Evolutionary conservation across 2,113 vertebrate genomes (phyloP).

Genomic region (Calypte anna): DNA sequence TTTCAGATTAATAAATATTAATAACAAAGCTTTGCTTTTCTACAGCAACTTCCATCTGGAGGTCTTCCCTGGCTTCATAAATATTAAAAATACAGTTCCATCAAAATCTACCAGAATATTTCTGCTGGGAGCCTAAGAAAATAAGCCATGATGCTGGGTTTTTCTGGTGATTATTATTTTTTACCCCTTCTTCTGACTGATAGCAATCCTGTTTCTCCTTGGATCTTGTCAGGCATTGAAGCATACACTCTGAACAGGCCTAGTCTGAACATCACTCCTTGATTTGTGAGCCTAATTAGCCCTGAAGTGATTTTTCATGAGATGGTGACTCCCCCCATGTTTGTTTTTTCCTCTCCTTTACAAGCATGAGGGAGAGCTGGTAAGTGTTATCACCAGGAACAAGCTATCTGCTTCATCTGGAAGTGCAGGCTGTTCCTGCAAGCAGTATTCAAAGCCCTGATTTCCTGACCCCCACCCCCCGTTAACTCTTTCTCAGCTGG

Average conservation of each 20-base stretch:
- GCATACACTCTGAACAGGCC: neutral
- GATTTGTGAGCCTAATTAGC: neutral
- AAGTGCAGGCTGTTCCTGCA: neutral
- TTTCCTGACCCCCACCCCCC: neutral
- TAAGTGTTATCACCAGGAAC: neutral
- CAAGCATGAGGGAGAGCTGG: neutral
- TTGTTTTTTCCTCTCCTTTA: neutral
- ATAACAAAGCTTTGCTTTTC: constrained; percentile 37
- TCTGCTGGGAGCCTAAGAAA: neutral
- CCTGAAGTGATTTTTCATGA: neutral
- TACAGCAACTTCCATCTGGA: constrained; percentile 25
- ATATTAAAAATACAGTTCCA: constrained; percentile 48
- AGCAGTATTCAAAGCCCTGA: neutral
- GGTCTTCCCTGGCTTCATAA: constrained; percentile 30
- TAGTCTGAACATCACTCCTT: neutral
- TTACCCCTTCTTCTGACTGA: neutral
- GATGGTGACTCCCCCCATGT: neutral
- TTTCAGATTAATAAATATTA: constrained; percentile 62
- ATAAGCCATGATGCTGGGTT: neutral
- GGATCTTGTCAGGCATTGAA: neutral
- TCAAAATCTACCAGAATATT: constrained; percentile 29
- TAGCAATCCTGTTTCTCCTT: neutral
- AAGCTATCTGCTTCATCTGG: neutral
- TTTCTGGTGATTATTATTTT: neutral
- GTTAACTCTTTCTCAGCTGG: neutral